phyloP scores from a whole-genome alignment of 2,113 vertebrate genomes.

The Leuciscus idus region DNA sequence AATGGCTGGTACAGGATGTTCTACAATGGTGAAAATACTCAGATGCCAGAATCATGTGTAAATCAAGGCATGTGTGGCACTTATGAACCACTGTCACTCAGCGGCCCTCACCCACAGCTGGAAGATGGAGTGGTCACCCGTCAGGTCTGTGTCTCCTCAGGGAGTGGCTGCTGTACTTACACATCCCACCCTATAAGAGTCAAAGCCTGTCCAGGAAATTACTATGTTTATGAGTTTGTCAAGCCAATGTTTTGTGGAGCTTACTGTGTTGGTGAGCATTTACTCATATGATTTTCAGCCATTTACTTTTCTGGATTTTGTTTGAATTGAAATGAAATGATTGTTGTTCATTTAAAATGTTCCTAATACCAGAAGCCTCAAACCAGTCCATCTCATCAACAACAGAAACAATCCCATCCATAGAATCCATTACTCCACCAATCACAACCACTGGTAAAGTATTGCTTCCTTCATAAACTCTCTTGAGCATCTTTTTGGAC shows the following conservation, averaged over 20 bases:
- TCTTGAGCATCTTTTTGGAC: too few relatives aligned
- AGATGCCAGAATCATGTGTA: too few relatives aligned
- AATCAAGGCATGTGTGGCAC: too few relatives aligned
- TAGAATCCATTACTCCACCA: background rate
- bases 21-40: too few relatives aligned
- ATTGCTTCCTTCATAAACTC: too few relatives aligned
- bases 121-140: too few relatives aligned
- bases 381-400: background rate
- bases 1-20: too few relatives aligned
- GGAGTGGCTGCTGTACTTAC: background rate
- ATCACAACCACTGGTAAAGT: too few relatives aligned
- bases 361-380: background rate
- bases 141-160: too few relatives aligned
- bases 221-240: conserved; percentile 32
- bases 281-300: background rate
- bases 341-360: background rate
- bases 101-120: too few relatives aligned
- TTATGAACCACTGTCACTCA: too few relatives aligned
- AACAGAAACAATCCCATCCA: background rate
- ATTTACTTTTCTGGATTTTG: background rate
- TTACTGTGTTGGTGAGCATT: background rate
- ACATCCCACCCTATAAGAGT: conserved; percentile 16
- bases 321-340: background rate
- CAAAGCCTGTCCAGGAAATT: conserved; percentile 32
- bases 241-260: background rate